A percentile compares a stretch with the other conserved stretches of the same genome.
phyloP scores from a whole-genome alignment of 2,113 vertebrate species.

The Tricholaema leucomelas region DNA sequence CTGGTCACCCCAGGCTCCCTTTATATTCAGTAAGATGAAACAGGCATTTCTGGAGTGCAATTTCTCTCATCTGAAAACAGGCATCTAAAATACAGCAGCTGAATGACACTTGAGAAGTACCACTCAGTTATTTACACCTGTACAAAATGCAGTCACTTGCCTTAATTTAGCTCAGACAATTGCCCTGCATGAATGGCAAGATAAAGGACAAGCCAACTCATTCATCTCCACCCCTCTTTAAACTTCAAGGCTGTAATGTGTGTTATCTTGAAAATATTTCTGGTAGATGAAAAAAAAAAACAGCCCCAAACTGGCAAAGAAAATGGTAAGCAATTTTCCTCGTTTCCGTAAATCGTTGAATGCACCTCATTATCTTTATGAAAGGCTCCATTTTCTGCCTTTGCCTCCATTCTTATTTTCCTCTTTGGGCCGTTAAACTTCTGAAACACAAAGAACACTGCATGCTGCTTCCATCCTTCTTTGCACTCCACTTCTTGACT shows the following conservation, averaged over 20 bases:
- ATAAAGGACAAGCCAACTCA: neutral
- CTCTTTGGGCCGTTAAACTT: slow-evolving; percentile 20
- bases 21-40: neutral
- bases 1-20: neutral
- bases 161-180: neutral
- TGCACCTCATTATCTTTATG: slow-evolving; percentile 31
- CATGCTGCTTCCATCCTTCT: slow-evolving; percentile 78
- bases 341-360: neutral
- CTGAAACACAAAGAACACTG: slow-evolving; percentile 78
- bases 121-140: neutral
- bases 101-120: neutral
- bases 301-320: neutral
- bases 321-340: slow-evolving; percentile 29
- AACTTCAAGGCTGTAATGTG: neutral
- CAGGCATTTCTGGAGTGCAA: neutral
- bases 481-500: slow-evolving; percentile 75
- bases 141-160: neutral
- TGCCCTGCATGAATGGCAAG: neutral
- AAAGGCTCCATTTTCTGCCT: neutral
- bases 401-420: neutral
- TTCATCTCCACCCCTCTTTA: neutral
- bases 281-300: neutral
- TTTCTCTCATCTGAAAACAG: slow-evolving; percentile 10
- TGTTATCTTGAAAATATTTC: neutral
- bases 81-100: neutral